phyloP scores from a whole-genome alignment of 2,888 invertebrate species.

The Nymphalis c-album region DNA sequence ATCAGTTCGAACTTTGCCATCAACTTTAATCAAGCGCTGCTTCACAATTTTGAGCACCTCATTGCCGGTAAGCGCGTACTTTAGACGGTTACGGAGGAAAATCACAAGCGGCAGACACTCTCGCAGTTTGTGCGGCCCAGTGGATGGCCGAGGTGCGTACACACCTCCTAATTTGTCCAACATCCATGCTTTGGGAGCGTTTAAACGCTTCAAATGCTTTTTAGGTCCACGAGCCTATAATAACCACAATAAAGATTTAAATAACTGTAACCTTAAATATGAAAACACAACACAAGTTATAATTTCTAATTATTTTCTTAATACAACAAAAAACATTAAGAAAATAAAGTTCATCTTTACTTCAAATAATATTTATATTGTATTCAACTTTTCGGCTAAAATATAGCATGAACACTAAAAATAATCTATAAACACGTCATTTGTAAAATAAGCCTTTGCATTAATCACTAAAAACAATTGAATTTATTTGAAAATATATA shows the following conservation, averaged over 20 bases:
- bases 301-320: no score
- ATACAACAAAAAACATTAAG: neutral
- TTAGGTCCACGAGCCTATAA: constrained; percentile 97
- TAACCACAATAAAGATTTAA: constrained; percentile 40
- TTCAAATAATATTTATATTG: constrained; percentile 6
- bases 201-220: constrained; percentile 99
- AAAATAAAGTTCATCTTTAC: neutral
- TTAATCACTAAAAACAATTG: neutral
- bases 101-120: constrained; percentile 98
- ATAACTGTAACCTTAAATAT: constrained; percentile 2
- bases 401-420: constrained; percentile 4
- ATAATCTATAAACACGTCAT: neutral
- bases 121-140: constrained; percentile 98
- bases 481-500: neutral
- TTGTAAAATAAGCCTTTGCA: neutral
- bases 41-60: constrained; percentile 99
- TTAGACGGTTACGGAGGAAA: constrained; percentile 97
- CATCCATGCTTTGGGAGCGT: constrained; percentile 99
- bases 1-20: constrained; percentile 98
- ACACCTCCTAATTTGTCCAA: constrained; percentile 99
- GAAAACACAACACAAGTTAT: neutral
- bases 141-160: constrained; percentile 98
- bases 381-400: neutral
- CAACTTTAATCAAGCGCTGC: constrained; percentile 98
- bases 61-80: constrained; percentile 97